A percentile compares a stretch with the other conserved stretches of the same genome.
Conservation (phyloP, 2,797 vertebrate genomes). For the Danio jaintianensis region DNA sequence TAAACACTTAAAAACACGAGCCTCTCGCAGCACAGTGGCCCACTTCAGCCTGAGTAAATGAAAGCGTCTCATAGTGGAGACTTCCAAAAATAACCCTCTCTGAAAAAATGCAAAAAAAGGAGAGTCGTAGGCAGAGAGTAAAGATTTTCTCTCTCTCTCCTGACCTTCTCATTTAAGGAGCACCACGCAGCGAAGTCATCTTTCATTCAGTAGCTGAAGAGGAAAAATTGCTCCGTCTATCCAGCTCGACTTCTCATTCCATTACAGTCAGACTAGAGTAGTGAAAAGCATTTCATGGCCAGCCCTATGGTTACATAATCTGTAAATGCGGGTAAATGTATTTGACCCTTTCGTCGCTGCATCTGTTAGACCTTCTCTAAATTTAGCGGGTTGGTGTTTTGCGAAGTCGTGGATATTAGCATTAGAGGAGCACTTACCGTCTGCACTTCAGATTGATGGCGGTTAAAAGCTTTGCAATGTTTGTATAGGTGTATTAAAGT, state of each 20-base stretch:
- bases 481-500: constrained; percentile 11
- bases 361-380: constrained; percentile 37
- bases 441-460: constrained; percentile 15
- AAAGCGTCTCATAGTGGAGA: constrained; percentile 63
- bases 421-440: constrained; percentile 40
- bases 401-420: not conserved
- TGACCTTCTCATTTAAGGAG: constrained; percentile 46
- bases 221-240: constrained; percentile 22
- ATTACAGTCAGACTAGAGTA: constrained; percentile 35
- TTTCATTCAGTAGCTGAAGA: constrained; percentile 30
- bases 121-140: constrained; percentile 48
- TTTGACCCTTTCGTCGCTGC: constrained; percentile 39
- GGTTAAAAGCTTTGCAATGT: constrained; percentile 30
- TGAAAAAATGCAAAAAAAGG: constrained; percentile 59
- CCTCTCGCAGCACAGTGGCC: constrained; percentile 38
- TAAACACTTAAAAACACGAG: constrained; percentile 70
- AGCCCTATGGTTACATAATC: constrained; percentile 16
- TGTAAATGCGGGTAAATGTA: constrained; percentile 25
- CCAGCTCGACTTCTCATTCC: constrained; percentile 36
- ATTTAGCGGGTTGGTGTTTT: constrained; percentile 40
- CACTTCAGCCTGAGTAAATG: constrained; percentile 46
- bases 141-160: constrained; percentile 47
- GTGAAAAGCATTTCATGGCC: constrained; percentile 7
- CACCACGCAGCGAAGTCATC: constrained; percentile 18
- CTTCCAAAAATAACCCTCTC: constrained; percentile 75